phyloP scores from a whole-genome alignment of 2,888 invertebrate genomes.

The Emmelina monodactyla region DNA sequence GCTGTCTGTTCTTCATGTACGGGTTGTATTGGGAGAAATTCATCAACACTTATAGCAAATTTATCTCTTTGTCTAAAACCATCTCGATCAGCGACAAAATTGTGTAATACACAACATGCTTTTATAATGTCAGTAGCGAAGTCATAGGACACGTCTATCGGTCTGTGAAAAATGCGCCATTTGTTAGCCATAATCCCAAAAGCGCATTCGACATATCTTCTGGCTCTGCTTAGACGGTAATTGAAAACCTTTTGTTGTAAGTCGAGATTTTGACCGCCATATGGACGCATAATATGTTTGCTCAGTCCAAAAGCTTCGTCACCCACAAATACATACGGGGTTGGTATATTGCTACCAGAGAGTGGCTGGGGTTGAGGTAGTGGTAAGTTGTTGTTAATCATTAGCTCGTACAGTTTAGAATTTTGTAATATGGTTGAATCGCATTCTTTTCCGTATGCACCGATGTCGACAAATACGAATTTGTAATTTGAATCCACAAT shows the following conservation, averaged over 20 bases:
- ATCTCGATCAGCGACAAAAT: conserved; percentile 12
- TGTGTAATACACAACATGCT: conserved; percentile 7
- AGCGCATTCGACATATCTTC: conserved; percentile 1
- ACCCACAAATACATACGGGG: conserved; percentile 11
- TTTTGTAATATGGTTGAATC: conserved; percentile 8
- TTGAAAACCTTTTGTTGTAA: conserved; percentile 5
- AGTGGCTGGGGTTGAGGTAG: conserved; percentile 1
- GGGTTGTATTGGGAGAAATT: too few relatives aligned
- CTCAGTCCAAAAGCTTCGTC: conserved; percentile 6
- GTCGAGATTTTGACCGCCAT: conserved; percentile 1
- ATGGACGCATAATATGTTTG: conserved; percentile 5
- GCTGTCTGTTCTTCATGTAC: too few relatives aligned
- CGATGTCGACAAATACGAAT: conserved; percentile 9
- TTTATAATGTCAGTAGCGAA: conserved; percentile 4
- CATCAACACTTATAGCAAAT: too few relatives aligned
- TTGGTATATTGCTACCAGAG: conserved; percentile 14
- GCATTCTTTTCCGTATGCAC: conserved; percentile 6
- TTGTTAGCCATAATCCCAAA: neutral
- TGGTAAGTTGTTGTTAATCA: neutral
- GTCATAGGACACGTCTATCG: neutral
- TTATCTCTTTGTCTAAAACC: too few relatives aligned
- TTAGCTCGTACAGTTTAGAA: neutral
- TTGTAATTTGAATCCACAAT: conserved; percentile 9
- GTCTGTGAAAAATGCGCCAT: conserved; percentile 5
- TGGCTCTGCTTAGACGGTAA: conserved; percentile 5